Evolutionary conservation across 2,113 vertebrate genomes (phyloP).

Genomic region (Callipepla californica): DNA sequence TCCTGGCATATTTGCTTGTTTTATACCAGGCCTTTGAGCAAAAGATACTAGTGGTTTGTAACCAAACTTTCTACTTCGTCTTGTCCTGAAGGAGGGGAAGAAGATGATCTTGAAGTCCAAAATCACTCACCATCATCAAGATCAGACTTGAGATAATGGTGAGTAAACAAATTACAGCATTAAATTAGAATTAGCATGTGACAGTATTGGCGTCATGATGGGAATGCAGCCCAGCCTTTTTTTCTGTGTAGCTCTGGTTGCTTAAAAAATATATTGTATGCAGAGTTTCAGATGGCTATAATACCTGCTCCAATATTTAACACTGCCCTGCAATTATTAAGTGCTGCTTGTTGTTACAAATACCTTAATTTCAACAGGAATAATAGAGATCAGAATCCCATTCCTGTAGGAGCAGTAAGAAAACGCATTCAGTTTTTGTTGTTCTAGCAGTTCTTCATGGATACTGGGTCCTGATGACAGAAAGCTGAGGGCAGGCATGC

Average conservation of each 20-base stretch:
- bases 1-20: slow-evolving; percentile 6
- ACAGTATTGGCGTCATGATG: background rate
- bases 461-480: background rate
- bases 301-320: background rate
- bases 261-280: background rate
- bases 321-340: background rate
- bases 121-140: background rate
- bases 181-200: background rate
- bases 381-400: background rate
- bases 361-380: background rate
- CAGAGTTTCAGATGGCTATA: background rate
- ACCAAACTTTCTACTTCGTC: background rate
- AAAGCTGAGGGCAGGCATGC: background rate
- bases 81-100: slow-evolving; percentile 7
- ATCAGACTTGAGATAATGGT: background rate
- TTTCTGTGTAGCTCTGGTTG: background rate
- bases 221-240: background rate
- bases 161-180: background rate
- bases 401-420: background rate
- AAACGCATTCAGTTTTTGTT: background rate
- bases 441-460: background rate
- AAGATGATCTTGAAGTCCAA: background rate
- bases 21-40: slow-evolving; percentile 10
- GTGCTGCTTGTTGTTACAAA: background rate
- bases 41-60: slow-evolving; percentile 7